A percentile compares a stretch with the other conserved stretches of the same genome.
These are phyloP conservation scores for Trissolcus japonicus DNA, from an alignment of 2,888 invertebrate species.

Conservation along the genomic window DNA sequence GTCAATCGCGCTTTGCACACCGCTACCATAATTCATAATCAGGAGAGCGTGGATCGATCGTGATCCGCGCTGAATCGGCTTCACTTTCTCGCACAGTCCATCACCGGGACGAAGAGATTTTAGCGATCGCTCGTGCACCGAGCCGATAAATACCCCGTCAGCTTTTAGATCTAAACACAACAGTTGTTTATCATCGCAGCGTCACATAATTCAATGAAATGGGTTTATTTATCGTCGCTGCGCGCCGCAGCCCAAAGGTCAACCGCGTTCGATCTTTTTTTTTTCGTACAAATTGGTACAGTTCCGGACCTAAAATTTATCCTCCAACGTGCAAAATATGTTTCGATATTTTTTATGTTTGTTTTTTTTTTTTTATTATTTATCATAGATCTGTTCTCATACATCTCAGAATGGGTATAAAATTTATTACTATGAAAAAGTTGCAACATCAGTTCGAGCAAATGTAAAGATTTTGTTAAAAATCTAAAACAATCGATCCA, in stretches of 20 bases:
- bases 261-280: neutral
- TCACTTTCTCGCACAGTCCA: slow-evolving; percentile 44
- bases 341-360: too few species aligned
- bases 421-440: too few species aligned
- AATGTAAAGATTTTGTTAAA: too few species aligned
- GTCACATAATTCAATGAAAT: slow-evolving; percentile 42
- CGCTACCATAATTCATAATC: slow-evolving; percentile 50
- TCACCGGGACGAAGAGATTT: slow-evolving; percentile 30
- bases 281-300: slow-evolving; percentile 34
- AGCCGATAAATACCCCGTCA: slow-evolving; percentile 42
- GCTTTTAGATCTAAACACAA: slow-evolving; percentile 32
- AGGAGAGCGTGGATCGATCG: slow-evolving; percentile 47
- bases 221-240: slow-evolving; percentile 32
- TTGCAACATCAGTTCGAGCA: too few species aligned
- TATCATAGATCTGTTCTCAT: too few species aligned
- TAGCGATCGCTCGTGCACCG: slow-evolving; percentile 32
- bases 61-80: slow-evolving; percentile 27
- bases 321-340: too few species aligned
- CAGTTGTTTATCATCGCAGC: slow-evolving; percentile 41
- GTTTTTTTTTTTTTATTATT: too few species aligned
- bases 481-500: too few species aligned
- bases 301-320: neutral
- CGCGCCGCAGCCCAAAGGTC: too few species aligned
- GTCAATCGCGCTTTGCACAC: slow-evolving; percentile 30
- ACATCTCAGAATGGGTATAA: too few species aligned